Evolutionary conservation across 2,888 invertebrate species (phyloP).

Genomic region (Amphipoea oculea): DNA sequence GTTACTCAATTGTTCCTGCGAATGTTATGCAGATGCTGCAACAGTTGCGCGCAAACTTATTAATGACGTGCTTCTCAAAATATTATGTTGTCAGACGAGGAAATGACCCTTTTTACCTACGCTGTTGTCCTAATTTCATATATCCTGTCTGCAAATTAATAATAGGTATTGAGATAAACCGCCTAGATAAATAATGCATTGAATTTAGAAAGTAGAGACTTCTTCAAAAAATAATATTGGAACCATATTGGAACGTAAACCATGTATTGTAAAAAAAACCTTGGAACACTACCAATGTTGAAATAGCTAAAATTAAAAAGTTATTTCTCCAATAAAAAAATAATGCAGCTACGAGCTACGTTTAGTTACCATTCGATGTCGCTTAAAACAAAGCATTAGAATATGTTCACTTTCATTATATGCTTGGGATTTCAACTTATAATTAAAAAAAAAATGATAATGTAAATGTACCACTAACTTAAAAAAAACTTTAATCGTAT

Average conservation of each 20-base stretch:
- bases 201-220: neutral
- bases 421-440: neutral
- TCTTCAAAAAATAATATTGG: neutral
- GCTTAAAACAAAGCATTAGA: neutral
- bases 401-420: neutral
- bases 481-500: neutral
- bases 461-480: neutral
- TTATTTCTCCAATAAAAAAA: slow-evolving; percentile 13
- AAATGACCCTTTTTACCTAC: neutral
- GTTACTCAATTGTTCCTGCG: no score
- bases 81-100: neutral
- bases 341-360: slow-evolving; percentile 22
- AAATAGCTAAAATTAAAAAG: neutral
- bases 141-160: neutral
- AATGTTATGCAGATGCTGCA: neutral
- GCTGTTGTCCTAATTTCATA: neutral
- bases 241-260: no score
- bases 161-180: neutral
- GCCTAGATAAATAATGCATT: neutral
- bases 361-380: slow-evolving; percentile 23
- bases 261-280: neutral
- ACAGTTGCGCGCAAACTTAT: neutral
- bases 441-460: no score
- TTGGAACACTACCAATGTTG: neutral
- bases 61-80: neutral